These are phyloP conservation scores for Solenopsis fugax DNA, from an alignment of 1,140 invertebrate genomes.

Conservation along the genomic window DNA sequence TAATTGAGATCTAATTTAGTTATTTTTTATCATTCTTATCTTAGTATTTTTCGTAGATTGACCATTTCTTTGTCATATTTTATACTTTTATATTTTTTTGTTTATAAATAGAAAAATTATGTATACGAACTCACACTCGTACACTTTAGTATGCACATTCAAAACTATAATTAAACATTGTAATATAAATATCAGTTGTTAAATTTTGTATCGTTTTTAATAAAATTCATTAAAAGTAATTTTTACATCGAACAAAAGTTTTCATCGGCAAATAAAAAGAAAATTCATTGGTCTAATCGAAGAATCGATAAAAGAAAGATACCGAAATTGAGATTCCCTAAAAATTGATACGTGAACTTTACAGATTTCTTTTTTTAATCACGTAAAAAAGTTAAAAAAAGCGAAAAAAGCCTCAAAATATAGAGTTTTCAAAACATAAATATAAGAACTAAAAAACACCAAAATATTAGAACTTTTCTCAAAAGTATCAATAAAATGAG, in stretches of 20 bases:
- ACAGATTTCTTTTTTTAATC: background rate
- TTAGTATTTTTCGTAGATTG: too few relatives aligned
- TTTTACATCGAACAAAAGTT: background rate
- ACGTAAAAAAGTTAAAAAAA: background rate
- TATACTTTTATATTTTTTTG: background rate
- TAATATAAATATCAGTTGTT: background rate
- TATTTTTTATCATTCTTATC: too few relatives aligned
- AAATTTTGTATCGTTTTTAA: too few relatives aligned
- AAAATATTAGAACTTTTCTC: background rate
- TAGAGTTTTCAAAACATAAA: background rate
- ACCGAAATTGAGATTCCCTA: background rate
- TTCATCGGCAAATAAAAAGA: background rate
- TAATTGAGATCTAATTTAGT: too few relatives aligned
- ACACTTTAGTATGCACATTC: background rate
- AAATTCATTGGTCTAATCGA: background rate
- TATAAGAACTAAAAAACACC: background rate
- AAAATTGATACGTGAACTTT: background rate
- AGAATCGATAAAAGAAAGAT: background rate
- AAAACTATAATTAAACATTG: background rate
- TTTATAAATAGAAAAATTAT: background rate
- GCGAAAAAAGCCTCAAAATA: background rate
- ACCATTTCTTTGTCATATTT: too few relatives aligned
- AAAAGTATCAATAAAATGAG: background rate
- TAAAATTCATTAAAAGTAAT: background rate
- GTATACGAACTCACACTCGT: conserved; percentile 1